Percentiles rank a stretch among this genome's conserved stretches.
Conservation (phyloP, 2,888 invertebrate species). For the Shargacucullia verbasci region DNA sequence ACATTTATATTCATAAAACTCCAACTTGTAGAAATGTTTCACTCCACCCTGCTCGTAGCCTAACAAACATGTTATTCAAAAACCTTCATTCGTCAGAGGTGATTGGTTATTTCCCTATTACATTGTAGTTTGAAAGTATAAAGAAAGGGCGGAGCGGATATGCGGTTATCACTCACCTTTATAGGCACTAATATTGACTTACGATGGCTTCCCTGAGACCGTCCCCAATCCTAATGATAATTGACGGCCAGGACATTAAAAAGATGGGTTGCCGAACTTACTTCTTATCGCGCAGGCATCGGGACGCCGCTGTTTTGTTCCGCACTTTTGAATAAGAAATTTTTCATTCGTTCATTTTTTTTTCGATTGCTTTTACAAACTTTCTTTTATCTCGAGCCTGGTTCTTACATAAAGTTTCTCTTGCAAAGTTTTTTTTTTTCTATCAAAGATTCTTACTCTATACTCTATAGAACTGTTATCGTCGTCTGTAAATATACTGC, state of each 20-base stretch:
- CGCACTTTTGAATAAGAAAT: conserved; percentile 62
- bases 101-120: conserved; percentile 71
- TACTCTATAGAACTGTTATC: conserved; percentile 47
- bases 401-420: conserved; percentile 34
- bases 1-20: conserved; percentile 9
- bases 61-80: conserved; percentile 54
- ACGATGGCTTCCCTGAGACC: conserved; percentile 71
- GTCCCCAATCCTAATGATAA: conserved; percentile 82
- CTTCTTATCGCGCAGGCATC: conserved; percentile 69
- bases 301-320: conserved; percentile 46
- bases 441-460: conserved; percentile 40
- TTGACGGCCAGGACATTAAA: conserved; percentile 81
- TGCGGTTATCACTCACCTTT: conserved; percentile 85
- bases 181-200: conserved; percentile 86
- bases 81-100: conserved; percentile 47
- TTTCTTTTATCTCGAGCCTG: conserved; percentile 53
- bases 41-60: neutral
- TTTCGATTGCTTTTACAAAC: conserved; percentile 65
- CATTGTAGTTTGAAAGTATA: conserved; percentile 69
- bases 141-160: conserved; percentile 68
- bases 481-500: conserved; percentile 45
- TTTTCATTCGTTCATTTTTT: conserved; percentile 54
- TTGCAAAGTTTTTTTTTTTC: conserved; percentile 40
- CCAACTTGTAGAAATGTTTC: conserved; percentile 5
- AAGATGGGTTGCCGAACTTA: conserved; percentile 82